phyloP scores from a whole-genome alignment of 2,888 invertebrate genomes.

The Pandemis corylana region DNA sequence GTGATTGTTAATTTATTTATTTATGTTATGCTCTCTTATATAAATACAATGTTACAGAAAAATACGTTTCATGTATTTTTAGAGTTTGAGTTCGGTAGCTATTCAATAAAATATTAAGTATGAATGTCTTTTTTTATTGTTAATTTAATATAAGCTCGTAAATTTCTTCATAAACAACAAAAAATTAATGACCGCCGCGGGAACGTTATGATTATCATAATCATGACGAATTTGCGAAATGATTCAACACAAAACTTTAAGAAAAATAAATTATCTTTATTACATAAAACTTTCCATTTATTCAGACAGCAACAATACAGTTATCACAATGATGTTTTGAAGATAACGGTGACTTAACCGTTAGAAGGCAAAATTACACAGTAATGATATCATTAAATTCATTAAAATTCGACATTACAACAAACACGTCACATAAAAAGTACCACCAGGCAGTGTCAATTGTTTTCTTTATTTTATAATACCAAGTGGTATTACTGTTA shows the following conservation, averaged over 20 bases:
- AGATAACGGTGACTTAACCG: slow-evolving; percentile 12
- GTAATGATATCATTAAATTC: slow-evolving; percentile 18
- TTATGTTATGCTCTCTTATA: slow-evolving; percentile 10
- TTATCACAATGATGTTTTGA: not conserved
- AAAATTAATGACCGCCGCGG: not conserved
- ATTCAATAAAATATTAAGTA: not conserved
- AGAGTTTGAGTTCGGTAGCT: not conserved
- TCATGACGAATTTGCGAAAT: not conserved
- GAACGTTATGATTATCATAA: not conserved
- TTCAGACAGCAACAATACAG: not conserved
- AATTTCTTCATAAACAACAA: not conserved
- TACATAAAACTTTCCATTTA: not conserved
- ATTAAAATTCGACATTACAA: not conserved
- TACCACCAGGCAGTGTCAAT: not conserved
- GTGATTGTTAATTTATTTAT: slow-evolving; percentile 46
- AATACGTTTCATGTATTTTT: slow-evolving; percentile 39
- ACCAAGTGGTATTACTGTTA: not conserved
- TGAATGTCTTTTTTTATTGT: not conserved
- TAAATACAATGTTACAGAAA: slow-evolving; percentile 2
- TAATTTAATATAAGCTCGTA: not conserved
- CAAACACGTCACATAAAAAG: not conserved
- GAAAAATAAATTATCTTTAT: slow-evolving; percentile 26
- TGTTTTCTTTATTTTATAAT: not conserved
- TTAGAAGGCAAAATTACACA: slow-evolving; percentile 6
- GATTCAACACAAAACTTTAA: not conserved